phyloP scores from a whole-genome alignment of 2,888 invertebrate genomes.

The Cistogaster globosa region DNA sequence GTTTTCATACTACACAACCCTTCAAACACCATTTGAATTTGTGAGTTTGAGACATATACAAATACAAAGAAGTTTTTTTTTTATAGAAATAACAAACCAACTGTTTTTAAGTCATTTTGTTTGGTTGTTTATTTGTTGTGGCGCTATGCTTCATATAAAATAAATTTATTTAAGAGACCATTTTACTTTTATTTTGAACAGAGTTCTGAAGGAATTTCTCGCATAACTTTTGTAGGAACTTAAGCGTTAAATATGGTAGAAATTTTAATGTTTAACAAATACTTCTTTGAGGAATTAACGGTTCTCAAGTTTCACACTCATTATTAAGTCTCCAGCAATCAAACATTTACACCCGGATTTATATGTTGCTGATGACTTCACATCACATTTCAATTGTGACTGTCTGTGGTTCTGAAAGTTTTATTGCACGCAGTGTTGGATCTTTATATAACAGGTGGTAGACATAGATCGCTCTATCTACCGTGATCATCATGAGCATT shows the following conservation, averaged over 20 bases:
- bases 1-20: not conserved
- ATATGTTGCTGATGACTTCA: no score
- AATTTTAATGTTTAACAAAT: no score
- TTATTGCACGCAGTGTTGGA: no score
- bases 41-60: not conserved
- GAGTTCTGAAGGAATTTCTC: conserved; percentile 24
- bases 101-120: conserved; percentile 55
- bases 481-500: no score
- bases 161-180: conserved; percentile 62
- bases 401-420: no score
- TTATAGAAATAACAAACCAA: conserved; percentile 41
- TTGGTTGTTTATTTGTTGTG: conserved; percentile 67
- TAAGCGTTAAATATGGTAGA: not conserved
- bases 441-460: no score
- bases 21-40: not conserved
- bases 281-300: no score
- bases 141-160: conserved; percentile 67
- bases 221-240: not conserved
- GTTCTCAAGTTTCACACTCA: no score
- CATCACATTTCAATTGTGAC: no score
- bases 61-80: not conserved
- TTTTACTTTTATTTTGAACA: not conserved
- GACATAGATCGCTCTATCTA: no score
- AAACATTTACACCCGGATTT: no score
- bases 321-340: no score